Base-by-base conservation (phyloP, 1,140 invertebrate genomes). In the Drosophila neocordata region DNA sequence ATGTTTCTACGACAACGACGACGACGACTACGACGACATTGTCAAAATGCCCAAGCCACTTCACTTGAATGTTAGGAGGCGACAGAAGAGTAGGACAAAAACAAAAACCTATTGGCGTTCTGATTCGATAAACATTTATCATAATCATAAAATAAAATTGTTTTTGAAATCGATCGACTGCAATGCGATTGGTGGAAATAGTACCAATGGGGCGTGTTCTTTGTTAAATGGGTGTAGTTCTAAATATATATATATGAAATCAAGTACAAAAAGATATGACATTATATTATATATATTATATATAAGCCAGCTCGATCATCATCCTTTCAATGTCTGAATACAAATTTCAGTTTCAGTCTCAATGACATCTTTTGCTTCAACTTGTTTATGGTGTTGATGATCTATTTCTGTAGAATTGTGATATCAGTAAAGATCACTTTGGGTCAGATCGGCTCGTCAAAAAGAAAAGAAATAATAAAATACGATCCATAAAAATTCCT, bases 51-150 rank as follows among this genome's bases (percentile, higher is more conserved):
- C 68, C 82, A 75, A 74, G 62, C 81, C 74, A 87, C 70, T 84
- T 68, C 65, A 81, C 57, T 61, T 44, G 27, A 57, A 9, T 11
- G 6, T 51, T 51, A 61, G 62, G 18, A 61, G 62, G 18, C 52
- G 51, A 61, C 44, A n/a, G 52, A 56, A 51, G 11, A 35, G 55
- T 60, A 34, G 44, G 41, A 66, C 68, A 62, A 67, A 58, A 69
- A 84, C 56, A 66, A 60, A 68, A 62, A 69, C 66, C 74, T 79
- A 81, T 81, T 79, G 75, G 66, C 79, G 84, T 80, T 90, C 72
- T 85, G 89, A 90, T 90, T 90, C 89, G 89, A 90, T 90, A 90
- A 90, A 90, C 79, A 82, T 90, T 90, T 90, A 90, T 90, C 89
- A 87, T 89, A 90, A 83, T 85, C 81, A 85, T 83, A 80, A 88